Base-by-base conservation (phyloP, 2,888 invertebrate species). In the Physocephala rufipes region DNA sequence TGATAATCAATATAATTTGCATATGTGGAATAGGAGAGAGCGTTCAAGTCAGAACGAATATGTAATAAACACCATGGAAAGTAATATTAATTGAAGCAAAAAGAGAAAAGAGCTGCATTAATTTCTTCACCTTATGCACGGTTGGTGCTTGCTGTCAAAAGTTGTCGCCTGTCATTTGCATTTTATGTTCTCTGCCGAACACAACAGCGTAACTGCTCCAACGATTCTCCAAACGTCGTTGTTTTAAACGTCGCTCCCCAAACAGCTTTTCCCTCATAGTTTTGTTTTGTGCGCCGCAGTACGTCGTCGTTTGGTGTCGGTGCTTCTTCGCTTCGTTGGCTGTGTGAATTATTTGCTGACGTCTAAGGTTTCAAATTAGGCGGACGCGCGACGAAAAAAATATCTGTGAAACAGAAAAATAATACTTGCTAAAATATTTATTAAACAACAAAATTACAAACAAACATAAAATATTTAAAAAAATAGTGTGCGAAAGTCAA, bases 311-410 rank as follows among this genome's bases (percentile, higher is more conserved):
- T 45, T 53, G 24, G 15, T 43, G 66, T 59, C 45, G 49, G 61
- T n/a, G 51, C 68, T 51, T 68, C 51, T 58, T 62, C 68, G 26
- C 45, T 62, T 53, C 15, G 7, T 51, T 51, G n/a, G 43, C 19
- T 66, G 36, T 53, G 65, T 67, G 61, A 62, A 70, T 45, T 63
- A 59, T 66, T 69, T 72, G 69, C 69, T 69, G 72, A 66, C 69
- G 65, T 72, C 66, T 72, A 69, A 66, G 51, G 66, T 69, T 72
- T 72, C 53, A 51, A 69, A 71, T 62, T 72, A 64, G 69, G 47
- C 43, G 71, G 71, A 36, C 24, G 58, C 36, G 58, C 63, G 47
- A 24, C 15, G 30, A 47, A 28, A 55, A 55, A 62, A 61, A 61
- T 13, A 21, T 15, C 59, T 36, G 70, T 65, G 59, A 49, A 58